These are phyloP conservation scores for Callitettix versicolor DNA, from an alignment of 1,140 invertebrate species.

Conservation along the genomic window DNA sequence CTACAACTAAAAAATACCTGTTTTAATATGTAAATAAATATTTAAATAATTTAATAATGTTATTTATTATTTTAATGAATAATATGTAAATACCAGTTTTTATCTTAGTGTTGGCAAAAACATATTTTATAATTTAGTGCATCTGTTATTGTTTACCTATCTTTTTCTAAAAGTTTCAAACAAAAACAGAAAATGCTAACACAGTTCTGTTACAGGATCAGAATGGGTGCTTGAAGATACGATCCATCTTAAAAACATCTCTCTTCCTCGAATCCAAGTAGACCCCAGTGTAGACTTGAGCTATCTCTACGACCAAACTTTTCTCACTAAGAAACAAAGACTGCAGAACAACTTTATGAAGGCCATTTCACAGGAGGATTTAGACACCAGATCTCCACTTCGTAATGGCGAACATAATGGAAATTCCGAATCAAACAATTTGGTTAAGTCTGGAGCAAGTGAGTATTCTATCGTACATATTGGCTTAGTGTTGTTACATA, in stretches of 20 bases:
- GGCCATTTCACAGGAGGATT: slow-evolving; percentile 28
- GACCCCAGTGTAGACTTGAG: slow-evolving; percentile 73
- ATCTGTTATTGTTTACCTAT: no score
- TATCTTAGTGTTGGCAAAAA: no score
- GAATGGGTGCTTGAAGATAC: slow-evolving; percentile 97
- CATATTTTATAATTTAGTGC: no score
- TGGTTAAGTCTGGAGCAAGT: slow-evolving; percentile 27
- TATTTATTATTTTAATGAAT: no score
- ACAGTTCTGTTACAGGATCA: slow-evolving; percentile 40
- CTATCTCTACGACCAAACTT: slow-evolving; percentile 70
- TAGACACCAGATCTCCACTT: slow-evolving; percentile 20
- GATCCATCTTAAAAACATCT: slow-evolving; percentile 80
- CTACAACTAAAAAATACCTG: no score
- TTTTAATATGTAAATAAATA: no score
- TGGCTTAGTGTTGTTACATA: no score
- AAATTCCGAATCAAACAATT: slow-evolving; percentile 21
- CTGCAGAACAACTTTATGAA: slow-evolving; percentile 28
- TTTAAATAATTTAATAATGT: no score
- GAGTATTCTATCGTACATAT: not conserved
- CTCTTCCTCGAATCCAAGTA: slow-evolving; percentile 66
- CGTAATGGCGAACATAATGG: slow-evolving; percentile 23
- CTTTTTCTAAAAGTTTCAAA: no score
- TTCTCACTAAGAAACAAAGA: slow-evolving; percentile 39
- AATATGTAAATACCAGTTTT: no score
- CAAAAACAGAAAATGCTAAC: no score